These are phyloP conservation scores for Lordiphosa collinella DNA, from an alignment of 1,140 invertebrate species.

Conservation along the genomic window DNA sequence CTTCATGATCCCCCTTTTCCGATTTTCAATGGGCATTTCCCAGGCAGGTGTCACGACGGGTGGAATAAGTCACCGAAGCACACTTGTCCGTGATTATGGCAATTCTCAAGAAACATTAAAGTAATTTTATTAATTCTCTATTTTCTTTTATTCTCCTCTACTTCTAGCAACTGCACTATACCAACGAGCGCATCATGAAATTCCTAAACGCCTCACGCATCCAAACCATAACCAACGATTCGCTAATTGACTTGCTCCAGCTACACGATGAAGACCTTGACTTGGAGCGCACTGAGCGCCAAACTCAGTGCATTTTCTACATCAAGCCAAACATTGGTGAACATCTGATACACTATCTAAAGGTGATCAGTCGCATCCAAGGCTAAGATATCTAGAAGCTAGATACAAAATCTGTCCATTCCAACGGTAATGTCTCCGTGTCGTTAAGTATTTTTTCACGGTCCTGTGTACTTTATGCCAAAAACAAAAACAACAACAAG, in stretches of 20 bases:
- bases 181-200: conserved; percentile 68
- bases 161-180: conserved; percentile 55
- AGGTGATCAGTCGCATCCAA: conserved; percentile 50
- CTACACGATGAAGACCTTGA: conserved; percentile 31
- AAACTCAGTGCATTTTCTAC: conserved; percentile 68
- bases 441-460: conserved; percentile 31
- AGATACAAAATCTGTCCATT: conserved; percentile 14
- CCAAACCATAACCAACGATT: conserved; percentile 38
- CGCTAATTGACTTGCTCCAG: conserved; percentile 56
- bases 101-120: too few relatives aligned
- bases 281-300: conserved; percentile 26
- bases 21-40: too few relatives aligned
- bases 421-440: conserved; percentile 11
- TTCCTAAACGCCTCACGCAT: conserved; percentile 57
- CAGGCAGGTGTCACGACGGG: too few relatives aligned
- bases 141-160: not conserved
- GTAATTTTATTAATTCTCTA: too few relatives aligned
- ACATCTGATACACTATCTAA: conserved; percentile 67
- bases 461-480: conserved; percentile 35
- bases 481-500: conserved; percentile 32
- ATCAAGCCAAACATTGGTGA: conserved; percentile 62
- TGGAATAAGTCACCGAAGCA: too few relatives aligned
- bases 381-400: conserved; percentile 19
- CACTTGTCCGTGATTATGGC: too few relatives aligned
- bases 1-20: too few relatives aligned